Percentiles rank a stretch among this genome's conserved stretches.
Evolutionary conservation across 2,888 invertebrate species (phyloP).

Genomic region (Pyralis farinalis): DNA sequence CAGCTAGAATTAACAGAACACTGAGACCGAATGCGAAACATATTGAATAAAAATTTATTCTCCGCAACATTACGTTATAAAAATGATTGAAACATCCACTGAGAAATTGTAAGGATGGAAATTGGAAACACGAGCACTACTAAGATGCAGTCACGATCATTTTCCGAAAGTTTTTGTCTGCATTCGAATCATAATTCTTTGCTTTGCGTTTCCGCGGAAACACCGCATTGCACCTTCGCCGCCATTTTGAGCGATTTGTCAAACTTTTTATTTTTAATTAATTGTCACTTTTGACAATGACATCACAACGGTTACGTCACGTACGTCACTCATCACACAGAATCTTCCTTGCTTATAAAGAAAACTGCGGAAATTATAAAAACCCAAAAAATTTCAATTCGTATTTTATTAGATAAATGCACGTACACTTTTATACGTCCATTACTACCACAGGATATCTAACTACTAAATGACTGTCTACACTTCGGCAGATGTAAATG

Average conservation of each 20-base stretch:
- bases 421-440: no score
- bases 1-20: slow-evolving; percentile 75
- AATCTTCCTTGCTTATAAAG: no score
- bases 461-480: no score
- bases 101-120: slow-evolving; percentile 35
- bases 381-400: no score
- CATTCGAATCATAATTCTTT: slow-evolving; percentile 63
- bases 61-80: slow-evolving; percentile 72
- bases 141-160: slow-evolving; percentile 57
- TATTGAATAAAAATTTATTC: slow-evolving; percentile 75
- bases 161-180: slow-evolving; percentile 51
- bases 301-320: no score
- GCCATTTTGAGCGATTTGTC: slow-evolving; percentile 54
- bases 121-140: slow-evolving; percentile 49
- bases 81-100: slow-evolving; percentile 39
- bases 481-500: no score
- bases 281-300: no score
- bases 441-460: no score
- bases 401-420: no score
- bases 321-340: no score
- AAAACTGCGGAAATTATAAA: no score
- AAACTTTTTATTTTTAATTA: no score
- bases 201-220: slow-evolving; percentile 72
- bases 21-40: slow-evolving; percentile 77
- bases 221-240: slow-evolving; percentile 76